These are phyloP conservation scores for Psittacula derbiana DNA, from an alignment of 2,797 vertebrate genomes.

Conservation along the genomic window DNA sequence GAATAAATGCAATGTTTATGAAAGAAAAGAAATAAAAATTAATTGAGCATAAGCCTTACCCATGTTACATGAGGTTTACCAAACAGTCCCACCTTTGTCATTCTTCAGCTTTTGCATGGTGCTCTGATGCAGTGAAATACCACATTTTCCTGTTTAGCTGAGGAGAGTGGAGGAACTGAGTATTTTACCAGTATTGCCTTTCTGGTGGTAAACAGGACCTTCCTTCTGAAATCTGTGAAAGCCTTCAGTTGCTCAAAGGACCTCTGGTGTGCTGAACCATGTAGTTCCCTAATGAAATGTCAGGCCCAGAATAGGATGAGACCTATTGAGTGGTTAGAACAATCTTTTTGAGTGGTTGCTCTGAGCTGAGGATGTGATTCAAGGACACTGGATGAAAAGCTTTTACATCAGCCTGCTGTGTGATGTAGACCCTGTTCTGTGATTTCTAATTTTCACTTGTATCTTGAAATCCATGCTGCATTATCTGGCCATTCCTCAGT, in stretches of 20 bases:
- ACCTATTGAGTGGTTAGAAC: background rate
- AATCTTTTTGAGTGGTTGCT: fast-evolving
- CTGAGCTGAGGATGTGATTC: background rate
- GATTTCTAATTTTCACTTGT: background rate
- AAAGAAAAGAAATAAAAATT: background rate
- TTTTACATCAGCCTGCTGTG: background rate
- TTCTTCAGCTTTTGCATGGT: background rate
- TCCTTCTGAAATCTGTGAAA: background rate
- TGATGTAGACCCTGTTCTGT: background rate
- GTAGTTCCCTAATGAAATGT: background rate
- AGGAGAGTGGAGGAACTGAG: background rate
- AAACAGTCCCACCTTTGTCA: background rate
- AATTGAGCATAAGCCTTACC: background rate
- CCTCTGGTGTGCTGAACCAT: background rate
- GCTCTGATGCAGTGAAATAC: background rate
- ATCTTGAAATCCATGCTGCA: background rate
- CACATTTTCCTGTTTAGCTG: background rate
- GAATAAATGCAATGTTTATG: background rate
- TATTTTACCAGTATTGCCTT: background rate
- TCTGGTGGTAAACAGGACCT: background rate
- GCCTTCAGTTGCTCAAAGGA: background rate
- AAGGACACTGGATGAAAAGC: background rate
- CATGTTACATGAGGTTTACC: background rate
- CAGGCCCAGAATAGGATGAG: background rate
- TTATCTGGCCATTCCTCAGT: background rate